A percentile compares a stretch with the other conserved stretches of the same genome.
These are phyloP conservation scores for Lophochroa leadbeateri DNA, from an alignment of 2,113 vertebrate genomes.

Conservation along the genomic window DNA sequence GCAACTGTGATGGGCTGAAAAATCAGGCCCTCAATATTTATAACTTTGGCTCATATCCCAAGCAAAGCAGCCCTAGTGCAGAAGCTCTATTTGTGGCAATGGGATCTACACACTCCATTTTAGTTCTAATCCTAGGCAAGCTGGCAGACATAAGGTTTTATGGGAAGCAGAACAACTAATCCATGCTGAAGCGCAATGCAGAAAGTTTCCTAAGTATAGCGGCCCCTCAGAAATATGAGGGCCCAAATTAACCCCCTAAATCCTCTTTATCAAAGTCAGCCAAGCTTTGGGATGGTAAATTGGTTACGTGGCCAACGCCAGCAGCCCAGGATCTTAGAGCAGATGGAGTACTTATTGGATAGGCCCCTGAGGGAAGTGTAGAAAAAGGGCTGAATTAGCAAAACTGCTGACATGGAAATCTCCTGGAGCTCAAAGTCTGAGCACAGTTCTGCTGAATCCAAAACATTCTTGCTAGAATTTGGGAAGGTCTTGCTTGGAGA, in stretches of 20 bases:
- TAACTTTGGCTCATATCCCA: conserved; percentile 64
- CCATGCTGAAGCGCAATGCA: conserved; percentile 30
- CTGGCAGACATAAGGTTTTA: conserved; percentile 68
- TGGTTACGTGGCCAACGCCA: conserved; percentile 12
- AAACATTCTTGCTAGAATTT: background rate
- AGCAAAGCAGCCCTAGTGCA: conserved; percentile 43
- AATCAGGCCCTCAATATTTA: conserved; percentile 60
- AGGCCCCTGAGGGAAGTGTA: background rate
- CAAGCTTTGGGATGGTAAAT: conserved; percentile 41
- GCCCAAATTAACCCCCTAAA: conserved; percentile 65
- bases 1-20: conserved; percentile 28
- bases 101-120: conserved; percentile 60
- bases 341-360: conserved; percentile 19
- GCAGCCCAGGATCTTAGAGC: background rate
- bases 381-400: background rate
- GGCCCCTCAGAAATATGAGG: conserved; percentile 46
- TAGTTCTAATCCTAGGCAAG: conserved; percentile 62
- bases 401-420: background rate
- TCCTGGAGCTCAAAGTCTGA: background rate
- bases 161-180: conserved; percentile 70
- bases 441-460: background rate
- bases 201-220: conserved; percentile 59
- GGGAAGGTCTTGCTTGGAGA: background rate
- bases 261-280: conserved; percentile 62
- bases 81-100: conserved; percentile 60